Conservation (phyloP, 2,113 vertebrate species). For the Centropus bengalensis region DNA sequence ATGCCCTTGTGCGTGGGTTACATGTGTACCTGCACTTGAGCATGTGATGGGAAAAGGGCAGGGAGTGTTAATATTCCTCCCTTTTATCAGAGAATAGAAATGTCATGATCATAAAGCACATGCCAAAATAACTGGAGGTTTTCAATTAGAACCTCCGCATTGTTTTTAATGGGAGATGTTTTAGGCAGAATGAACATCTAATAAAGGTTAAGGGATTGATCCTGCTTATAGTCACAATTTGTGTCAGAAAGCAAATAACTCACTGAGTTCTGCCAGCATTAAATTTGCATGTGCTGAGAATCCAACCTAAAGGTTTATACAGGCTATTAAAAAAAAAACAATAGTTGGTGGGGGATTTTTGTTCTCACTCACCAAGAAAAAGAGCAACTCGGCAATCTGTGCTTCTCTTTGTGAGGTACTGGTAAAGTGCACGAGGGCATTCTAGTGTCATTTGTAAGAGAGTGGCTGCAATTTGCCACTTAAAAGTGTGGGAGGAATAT, state of each 20-base stretch:
- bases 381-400: neutral
- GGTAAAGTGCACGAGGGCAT: neutral
- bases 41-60: neutral
- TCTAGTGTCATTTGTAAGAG: neutral
- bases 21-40: neutral
- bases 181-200: neutral
- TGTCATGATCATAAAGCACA: neutral
- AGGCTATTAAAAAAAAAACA: neutral
- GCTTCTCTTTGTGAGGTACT: neutral
- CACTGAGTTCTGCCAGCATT: neutral
- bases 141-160: neutral
- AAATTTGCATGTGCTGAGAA: conserved; percentile 17
- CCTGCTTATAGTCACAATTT: neutral
- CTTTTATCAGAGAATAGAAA: neutral
- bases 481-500: neutral
- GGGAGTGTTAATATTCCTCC: neutral
- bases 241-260: neutral
- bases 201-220: conserved; percentile 1
- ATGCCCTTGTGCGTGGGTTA: fast-evolving
- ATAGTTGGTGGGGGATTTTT: neutral
- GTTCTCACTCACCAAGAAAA: conserved; percentile 17
- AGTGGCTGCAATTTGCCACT: neutral
- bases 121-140: neutral
- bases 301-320: neutral
- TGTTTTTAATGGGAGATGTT: neutral